Evolutionary conservation across 2,797 vertebrate species (phyloP), one percentile per base, ranked within the genome.

Genomic region (Acipenser ruthenus): DNA sequence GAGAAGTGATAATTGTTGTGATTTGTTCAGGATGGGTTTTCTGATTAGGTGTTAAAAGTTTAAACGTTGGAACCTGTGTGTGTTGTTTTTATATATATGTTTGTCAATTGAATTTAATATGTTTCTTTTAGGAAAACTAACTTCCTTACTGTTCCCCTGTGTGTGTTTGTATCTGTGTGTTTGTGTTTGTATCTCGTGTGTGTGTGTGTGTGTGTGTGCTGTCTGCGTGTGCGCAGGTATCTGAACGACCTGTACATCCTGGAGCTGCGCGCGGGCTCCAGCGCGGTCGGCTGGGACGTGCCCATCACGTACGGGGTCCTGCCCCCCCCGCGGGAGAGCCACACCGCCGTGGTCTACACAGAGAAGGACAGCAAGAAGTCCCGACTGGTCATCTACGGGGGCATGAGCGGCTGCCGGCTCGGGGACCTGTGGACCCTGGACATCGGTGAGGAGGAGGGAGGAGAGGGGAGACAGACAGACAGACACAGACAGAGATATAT

Each of bases 261-360:
- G 70, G 95, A 98, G 84, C 86, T 97, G 58, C 93, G 89, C 93
- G 89, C 93, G 0, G 95, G 95, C 64, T 95, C 94, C 8, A 95
- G 91, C 5, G 93, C 96, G 68, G 90, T 92, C 48, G 90, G 93
- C 65, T 97, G 95, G 95, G 95, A 98, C 83, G 94, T 97, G 79
- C 95, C 95, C 1, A 95, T 98, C 80, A 97, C 95, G 1, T 96
- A 98, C 0, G 95, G 95, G 10, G 93, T 96, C 61, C 78, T 96
- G 71, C 95, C 95, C 0, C 95, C 94, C 1, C 94, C 95, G 0
- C 90, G 95, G 0, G 95, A 98, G 74, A 96, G 94, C 60, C 95
- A 98, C 84, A 97, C 95, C 1, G 95, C 95, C 11, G 95, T 98
- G 71, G 93, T 98, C 10, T 96, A 96, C 85, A 93, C 93, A 10